A percentile compares a stretch with the other conserved stretches of the same genome.
These are phyloP conservation scores for Aldrovandia affinis DNA, from an alignment of 2,797 vertebrate genomes.

Conservation along the genomic window DNA sequence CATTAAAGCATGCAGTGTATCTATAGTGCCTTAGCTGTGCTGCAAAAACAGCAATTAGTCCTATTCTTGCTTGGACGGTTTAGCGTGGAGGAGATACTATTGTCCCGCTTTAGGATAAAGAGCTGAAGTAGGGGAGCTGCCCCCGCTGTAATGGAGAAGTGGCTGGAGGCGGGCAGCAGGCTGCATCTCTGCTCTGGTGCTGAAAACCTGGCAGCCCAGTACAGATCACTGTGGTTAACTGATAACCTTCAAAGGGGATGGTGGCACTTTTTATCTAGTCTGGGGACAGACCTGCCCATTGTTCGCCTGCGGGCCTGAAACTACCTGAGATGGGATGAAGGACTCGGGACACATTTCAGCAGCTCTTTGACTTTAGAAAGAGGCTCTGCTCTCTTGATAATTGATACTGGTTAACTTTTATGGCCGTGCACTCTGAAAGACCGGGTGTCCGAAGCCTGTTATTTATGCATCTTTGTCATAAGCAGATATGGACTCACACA, in stretches of 20 bases:
- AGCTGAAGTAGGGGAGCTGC: slow-evolving; percentile 44
- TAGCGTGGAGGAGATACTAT: not conserved
- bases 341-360: slow-evolving; percentile 74
- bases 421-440: slow-evolving; percentile 74
- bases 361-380: slow-evolving; percentile 72
- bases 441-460: slow-evolving; percentile 68
- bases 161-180: slow-evolving; percentile 59
- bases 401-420: slow-evolving; percentile 84
- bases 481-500: slow-evolving; percentile 38
- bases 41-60: slow-evolving; percentile 14
- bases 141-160: slow-evolving; percentile 69
- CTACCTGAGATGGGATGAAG: slow-evolving; percentile 74
- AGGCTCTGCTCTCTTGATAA: slow-evolving; percentile 76
- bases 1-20: not conserved
- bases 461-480: slow-evolving; percentile 52
- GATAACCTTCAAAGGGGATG: slow-evolving; percentile 81
- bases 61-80: slow-evolving; percentile 13
- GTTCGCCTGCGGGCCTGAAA: slow-evolving; percentile 62
- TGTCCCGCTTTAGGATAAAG: slow-evolving; percentile 11
- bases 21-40: not conserved
- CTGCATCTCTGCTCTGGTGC: slow-evolving; percentile 77
- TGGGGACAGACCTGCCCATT: slow-evolving; percentile 78
- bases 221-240: slow-evolving; percentile 71
- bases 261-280: slow-evolving; percentile 74
- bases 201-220: slow-evolving; percentile 70